Base-by-base conservation (phyloP, 2,888 invertebrate species). In the Thalpophila matura region DNA sequence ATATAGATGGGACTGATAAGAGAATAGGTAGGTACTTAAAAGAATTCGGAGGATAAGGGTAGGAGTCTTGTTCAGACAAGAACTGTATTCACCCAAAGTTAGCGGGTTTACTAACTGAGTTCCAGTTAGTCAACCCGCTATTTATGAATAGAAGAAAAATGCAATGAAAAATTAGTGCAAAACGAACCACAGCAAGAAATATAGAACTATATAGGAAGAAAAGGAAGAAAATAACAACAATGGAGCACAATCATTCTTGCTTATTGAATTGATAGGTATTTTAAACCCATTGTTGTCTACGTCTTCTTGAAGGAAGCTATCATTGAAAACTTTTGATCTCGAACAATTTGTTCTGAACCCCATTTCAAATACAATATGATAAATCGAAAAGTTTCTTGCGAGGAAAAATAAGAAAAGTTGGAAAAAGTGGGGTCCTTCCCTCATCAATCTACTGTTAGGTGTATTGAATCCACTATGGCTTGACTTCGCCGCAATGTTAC, bases 361-460 rank as follows among this genome's bases (percentile, higher is more conserved):
- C 80, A 82, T 80, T 84, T 82, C 81, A 80, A 87, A 87, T 83
- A 82, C 80, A 81, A 82, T 87, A 88, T 90, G 85, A 88, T 89
- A 90, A 89, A 89, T 87, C 77, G 76, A 81, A 79, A 89, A 89
- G 82, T 86, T 89, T 84, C 81, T 73, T 69, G 73, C 56, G 67
- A 67, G 71, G 77, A 82, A 82, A 87, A 86, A 84, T 79, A 83
- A 62, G 65, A 75, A 83, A 88, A 87, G 83, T 86, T 88, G 61
- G 62, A 76, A 77, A 81, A 84, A 86, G 75, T 80, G 79, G 83
- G 81, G 82, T 79, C 75, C 77, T 82, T 83, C 85, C 82, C 83
- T 87, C 86, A 89, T 91, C 90, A 89, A 89, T 89, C 87, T 86
- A 77, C 81, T 82, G 84, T 86, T 83, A 82, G 72, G 61, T 69